A percentile compares a stretch with the other conserved stretches of the same genome.
Evolutionary conservation across 2,113 vertebrate genomes (phyloP).

Genomic region (Mus spicilegus): DNA sequence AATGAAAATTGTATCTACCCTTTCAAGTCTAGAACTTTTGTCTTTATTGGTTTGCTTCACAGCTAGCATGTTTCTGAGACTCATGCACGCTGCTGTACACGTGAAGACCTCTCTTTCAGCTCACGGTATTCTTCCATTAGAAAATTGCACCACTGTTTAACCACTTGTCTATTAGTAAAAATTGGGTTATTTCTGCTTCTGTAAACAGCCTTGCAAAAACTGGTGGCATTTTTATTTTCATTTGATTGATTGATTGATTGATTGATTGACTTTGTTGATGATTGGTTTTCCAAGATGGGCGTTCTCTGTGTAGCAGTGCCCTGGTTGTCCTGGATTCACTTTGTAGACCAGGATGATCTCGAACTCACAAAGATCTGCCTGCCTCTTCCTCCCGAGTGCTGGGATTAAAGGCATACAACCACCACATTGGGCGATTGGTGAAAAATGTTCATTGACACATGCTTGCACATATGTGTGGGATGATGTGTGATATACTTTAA

Average conservation of each 20-base stretch:
- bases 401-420: too few relatives aligned
- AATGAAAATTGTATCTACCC: fast-evolving
- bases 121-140: not conserved
- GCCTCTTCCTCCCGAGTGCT: too few relatives aligned
- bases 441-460: not conserved
- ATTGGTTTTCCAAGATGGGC: too few relatives aligned
- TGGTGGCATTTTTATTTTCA: not conserved
- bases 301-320: too few relatives aligned
- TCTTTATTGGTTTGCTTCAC: not conserved
- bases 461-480: not conserved
- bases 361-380: too few relatives aligned
- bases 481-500: not conserved
- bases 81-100: not conserved
- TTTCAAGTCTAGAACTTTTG: not conserved
- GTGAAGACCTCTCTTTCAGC: not conserved
- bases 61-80: not conserved
- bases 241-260: too few relatives aligned
- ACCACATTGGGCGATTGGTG: not conserved
- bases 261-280: too few relatives aligned
- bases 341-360: too few relatives aligned
- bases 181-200: not conserved
- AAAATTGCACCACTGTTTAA: not conserved
- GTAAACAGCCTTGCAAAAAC: not conserved
- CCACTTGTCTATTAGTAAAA: not conserved
- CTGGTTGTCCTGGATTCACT: too few relatives aligned